Evolutionary conservation across 1,140 invertebrate species (phyloP).

Genomic region (Drosophila cardini): DNA sequence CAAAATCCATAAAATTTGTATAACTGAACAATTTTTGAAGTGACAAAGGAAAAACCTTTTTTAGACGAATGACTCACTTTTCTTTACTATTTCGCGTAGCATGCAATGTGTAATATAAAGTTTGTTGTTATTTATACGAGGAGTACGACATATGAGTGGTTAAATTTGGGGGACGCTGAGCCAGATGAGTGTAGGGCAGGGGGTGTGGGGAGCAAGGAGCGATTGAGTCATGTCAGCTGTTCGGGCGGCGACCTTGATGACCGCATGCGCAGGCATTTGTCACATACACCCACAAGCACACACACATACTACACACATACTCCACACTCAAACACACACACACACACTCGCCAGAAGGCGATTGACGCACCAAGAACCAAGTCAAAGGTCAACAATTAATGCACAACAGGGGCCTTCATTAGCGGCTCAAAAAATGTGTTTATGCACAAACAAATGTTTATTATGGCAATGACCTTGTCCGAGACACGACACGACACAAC

Average conservation of each 20-base stretch:
- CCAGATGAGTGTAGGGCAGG: no score
- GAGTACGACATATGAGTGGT: not conserved
- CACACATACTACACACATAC: not conserved
- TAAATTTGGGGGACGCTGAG: not conserved
- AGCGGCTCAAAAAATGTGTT: slow-evolving; percentile 7
- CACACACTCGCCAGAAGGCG: slow-evolving; percentile 4
- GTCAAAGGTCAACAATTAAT: slow-evolving; percentile 42
- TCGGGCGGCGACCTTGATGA: slow-evolving; percentile 65
- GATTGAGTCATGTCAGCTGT: slow-evolving; percentile 75
- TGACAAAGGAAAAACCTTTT: no score
- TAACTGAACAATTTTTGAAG: no score
- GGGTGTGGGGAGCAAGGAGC: slow-evolving; percentile 18
- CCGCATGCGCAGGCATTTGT: slow-evolving; percentile 73
- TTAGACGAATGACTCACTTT: slow-evolving; percentile 35
- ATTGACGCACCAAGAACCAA: slow-evolving; percentile 26
- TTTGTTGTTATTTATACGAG: slow-evolving; percentile 28
- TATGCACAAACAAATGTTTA: slow-evolving; percentile 1
- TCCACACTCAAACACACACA: not conserved
- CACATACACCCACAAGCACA: slow-evolving; percentile 29
- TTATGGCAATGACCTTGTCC: slow-evolving; percentile 62
- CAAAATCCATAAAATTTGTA: no score
- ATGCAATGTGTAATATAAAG: slow-evolving; percentile 11
- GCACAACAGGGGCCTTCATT: slow-evolving; percentile 23
- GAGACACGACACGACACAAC: slow-evolving; percentile 14
- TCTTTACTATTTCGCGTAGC: no score